Evolutionary conservation across 2,797 vertebrate genomes (phyloP).

Genomic region (Rachycentron canadum): DNA sequence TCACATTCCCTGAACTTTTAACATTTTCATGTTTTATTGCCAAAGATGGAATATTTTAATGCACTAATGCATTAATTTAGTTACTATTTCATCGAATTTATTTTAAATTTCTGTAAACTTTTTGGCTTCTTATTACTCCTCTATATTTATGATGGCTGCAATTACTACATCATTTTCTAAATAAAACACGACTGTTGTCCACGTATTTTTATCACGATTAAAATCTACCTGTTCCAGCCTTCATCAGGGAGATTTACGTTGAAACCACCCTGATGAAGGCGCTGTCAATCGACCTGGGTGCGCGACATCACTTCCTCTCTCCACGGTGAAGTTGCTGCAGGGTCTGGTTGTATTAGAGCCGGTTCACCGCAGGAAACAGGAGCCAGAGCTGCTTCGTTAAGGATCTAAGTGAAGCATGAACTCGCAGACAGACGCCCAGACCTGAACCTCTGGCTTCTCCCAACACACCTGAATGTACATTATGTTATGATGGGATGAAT

Average conservation of each 20-base stretch:
- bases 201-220: too few relatives aligned
- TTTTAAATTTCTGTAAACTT: neutral
- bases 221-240: too few relatives aligned
- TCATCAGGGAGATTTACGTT: neutral
- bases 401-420: conserved; percentile 28
- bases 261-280: neutral
- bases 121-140: neutral
- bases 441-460: neutral
- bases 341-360: neutral
- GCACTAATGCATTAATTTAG: neutral
- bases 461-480: neutral
- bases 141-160: neutral
- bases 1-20: too few relatives aligned
- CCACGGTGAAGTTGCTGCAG: neutral
- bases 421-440: conserved; percentile 26
- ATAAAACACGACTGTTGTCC: neutral
- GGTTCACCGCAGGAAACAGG: conserved; percentile 45
- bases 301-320: neutral
- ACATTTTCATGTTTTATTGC: neutral
- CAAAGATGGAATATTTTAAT: neutral
- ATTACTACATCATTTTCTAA: neutral
- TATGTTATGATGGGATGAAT: neutral
- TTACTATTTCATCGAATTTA: neutral
- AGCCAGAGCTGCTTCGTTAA: conserved; percentile 46
- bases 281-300: neutral